These are phyloP conservation scores for Apteryx owenii DNA, from an alignment of 2,113 vertebrate species.

Conservation along the genomic window DNA sequence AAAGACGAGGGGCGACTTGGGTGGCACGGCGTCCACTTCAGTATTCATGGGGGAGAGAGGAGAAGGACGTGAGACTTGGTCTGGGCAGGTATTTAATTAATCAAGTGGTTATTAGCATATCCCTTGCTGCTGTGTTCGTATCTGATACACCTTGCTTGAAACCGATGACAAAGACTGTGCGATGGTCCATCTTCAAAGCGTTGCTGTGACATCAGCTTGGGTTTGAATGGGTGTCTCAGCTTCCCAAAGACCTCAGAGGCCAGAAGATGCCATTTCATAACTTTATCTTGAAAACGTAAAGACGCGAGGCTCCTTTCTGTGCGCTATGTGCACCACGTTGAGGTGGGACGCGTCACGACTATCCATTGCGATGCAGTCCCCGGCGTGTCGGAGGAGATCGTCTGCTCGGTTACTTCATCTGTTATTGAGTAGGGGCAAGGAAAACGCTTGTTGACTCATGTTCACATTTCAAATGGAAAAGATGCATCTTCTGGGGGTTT, in stretches of 20 bases:
- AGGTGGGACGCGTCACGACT: no score
- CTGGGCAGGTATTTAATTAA: neutral
- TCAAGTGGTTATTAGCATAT: neutral
- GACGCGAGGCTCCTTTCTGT: neutral
- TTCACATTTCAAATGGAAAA: neutral
- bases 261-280: neutral
- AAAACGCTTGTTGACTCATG: neutral
- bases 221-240: neutral
- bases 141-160: neutral
- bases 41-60: neutral
- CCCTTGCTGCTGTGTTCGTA: neutral
- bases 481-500: neutral
- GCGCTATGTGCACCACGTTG: rapidly evolving
- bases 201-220: neutral
- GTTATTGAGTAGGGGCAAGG: neutral
- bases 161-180: neutral
- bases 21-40: neutral
- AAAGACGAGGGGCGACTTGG: no score
- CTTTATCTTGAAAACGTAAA: neutral
- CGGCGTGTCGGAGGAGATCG: neutral
- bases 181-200: neutral
- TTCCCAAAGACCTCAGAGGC: neutral
- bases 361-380: neutral
- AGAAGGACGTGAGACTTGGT: neutral
- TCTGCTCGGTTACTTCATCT: neutral